phyloP scores from a whole-genome alignment of 2,797 vertebrate species.

The Coccyzus lansbergi region DNA sequence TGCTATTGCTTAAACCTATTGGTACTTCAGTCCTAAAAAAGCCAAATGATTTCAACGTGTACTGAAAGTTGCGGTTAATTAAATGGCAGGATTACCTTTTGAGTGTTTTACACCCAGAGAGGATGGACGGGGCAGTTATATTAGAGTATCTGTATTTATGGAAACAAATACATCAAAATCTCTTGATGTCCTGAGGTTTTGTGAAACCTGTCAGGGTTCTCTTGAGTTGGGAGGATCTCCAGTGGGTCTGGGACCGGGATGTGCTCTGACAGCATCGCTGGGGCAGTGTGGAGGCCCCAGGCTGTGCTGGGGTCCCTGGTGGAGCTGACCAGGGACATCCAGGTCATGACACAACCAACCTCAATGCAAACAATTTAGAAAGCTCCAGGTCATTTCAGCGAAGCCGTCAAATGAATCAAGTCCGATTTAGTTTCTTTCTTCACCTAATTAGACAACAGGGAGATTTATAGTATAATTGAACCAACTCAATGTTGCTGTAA shows the following conservation, averaged over 20 bases:
- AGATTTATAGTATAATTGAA: conserved; percentile 25
- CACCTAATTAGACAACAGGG: conserved; percentile 14
- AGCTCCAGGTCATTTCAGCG: not conserved
- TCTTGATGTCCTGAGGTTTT: not conserved
- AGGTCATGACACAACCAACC: not conserved
- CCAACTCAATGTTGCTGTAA: not conserved
- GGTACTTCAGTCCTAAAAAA: not conserved
- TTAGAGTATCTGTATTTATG: not conserved
- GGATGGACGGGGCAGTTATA: not conserved
- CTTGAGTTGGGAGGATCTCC: rapidly evolving
- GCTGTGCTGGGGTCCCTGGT: not conserved
- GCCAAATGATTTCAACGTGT: not conserved
- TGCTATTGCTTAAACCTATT: not conserved
- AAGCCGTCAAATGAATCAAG: not conserved
- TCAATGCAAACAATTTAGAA: not conserved
- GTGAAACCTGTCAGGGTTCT: not conserved
- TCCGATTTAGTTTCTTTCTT: conserved; percentile 23
- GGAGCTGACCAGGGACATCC: not conserved
- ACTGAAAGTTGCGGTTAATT: not conserved
- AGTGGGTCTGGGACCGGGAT: rapidly evolving
- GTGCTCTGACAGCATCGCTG: not conserved
- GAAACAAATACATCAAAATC: not conserved
- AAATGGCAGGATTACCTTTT: not conserved
- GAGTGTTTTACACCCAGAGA: not conserved
- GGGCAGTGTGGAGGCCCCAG: not conserved